Evolutionary conservation across 2,888 invertebrate genomes (phyloP), one percentile per base, ranked within the genome.

Genomic region (Sminthurides aquaticus): DNA sequence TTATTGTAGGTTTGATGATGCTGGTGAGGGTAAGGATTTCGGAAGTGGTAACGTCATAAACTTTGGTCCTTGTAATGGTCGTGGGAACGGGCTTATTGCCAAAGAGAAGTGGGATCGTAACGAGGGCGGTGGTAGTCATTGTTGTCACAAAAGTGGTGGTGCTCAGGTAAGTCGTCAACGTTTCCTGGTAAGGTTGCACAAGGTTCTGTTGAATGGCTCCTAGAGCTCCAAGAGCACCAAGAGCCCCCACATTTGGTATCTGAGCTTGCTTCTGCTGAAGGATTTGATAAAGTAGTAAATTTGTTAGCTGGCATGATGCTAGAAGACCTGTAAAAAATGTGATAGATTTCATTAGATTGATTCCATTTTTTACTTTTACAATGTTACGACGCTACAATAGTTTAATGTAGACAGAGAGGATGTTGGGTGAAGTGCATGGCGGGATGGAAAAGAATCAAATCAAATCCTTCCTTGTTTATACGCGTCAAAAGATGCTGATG

Each of bases 221-320:
- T 28, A 57, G 26, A 15, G 26, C n/a, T 43, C 43, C 59, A n/a
- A n/a, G n/a, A n/a, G n/a, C n/a, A 20, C 18, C 29, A 29, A 58
- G 58, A 11, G 8, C 18, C 3, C n/a, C 29, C 20, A 20, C 52
- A 22, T 15, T 52, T 20, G 52, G 52, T 15, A 52, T 20, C 15
- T 5, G 5, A 8, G 52, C 69, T 62, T 67, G 57, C 34, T 69
- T 61, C 65, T 74, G 74, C 54, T 71, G 70, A 20, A 74, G 62
- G 15, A 73, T 54, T 67, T 74, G 73, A 64, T 73, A 74, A n/a
- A 74, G 69, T 20, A 74, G 68, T 29, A 74, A 62, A 55, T 74
- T 74, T 24, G 74, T 74, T 55, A 74, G 64, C 58, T 74, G 74
- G 66, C 74, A 74, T n/a, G 72, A 70, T 15, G 73, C 71, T 43